These are phyloP conservation scores for Monochamus saltuarius DNA, from an alignment of 1,140 invertebrate genomes.

Conservation along the genomic window DNA sequence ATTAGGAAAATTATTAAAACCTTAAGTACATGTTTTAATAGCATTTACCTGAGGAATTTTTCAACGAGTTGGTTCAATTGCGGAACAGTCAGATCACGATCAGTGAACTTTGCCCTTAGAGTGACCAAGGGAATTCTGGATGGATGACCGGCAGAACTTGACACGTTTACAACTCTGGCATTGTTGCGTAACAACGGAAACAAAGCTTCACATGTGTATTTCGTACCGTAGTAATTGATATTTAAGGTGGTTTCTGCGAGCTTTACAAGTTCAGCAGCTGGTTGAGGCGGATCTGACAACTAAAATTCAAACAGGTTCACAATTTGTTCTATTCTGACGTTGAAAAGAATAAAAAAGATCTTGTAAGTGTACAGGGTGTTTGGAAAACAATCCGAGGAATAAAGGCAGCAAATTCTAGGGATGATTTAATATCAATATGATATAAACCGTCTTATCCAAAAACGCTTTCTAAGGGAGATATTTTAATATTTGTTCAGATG, in stretches of 20 bases:
- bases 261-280: slow-evolving; percentile 50
- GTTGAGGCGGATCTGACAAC: no score
- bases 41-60: slow-evolving; percentile 61
- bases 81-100: slow-evolving; percentile 57
- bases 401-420: no score
- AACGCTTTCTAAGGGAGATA: no score
- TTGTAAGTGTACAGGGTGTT: no score
- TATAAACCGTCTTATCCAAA: no score
- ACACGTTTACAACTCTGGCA: slow-evolving; percentile 73
- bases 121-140: slow-evolving; percentile 56
- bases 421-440: no score
- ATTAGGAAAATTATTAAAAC: not conserved
- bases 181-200: slow-evolving; percentile 68
- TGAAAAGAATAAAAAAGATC: no score
- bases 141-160: slow-evolving; percentile 65
- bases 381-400: no score
- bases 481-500: no score
- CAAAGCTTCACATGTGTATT: slow-evolving; percentile 63
- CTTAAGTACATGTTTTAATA: slow-evolving; percentile 25
- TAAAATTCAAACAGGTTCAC: no score
- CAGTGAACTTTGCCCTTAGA: slow-evolving; percentile 55
- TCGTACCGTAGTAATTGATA: slow-evolving; percentile 68
- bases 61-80: slow-evolving; percentile 62
- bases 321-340: no score
- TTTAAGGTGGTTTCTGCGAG: slow-evolving; percentile 70